Conservation (phyloP, 2,113 vertebrate species). For the Epinephelus cyanopodus region DNA sequence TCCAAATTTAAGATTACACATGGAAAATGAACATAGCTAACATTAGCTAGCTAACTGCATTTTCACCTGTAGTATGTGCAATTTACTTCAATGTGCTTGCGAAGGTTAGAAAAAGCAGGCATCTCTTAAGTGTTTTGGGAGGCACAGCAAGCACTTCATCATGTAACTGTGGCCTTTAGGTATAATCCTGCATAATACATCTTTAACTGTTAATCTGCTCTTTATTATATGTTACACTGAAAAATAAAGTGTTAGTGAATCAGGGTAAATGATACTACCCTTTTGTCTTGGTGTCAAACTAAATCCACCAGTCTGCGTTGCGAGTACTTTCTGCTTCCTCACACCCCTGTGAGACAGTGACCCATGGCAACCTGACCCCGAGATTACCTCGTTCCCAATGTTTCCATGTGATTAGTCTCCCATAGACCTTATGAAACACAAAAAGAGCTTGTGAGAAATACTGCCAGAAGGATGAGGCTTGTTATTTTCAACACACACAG, state of each 20-base stretch:
- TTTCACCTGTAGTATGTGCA: too few relatives aligned
- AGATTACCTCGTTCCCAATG: constrained; percentile 45
- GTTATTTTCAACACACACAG: constrained; percentile 77
- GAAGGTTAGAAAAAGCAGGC: too few relatives aligned
- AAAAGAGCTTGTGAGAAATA: constrained; percentile 29
- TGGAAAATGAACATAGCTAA: too few relatives aligned
- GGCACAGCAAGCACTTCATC: too few relatives aligned
- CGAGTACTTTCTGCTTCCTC: background rate
- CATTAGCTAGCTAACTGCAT: too few relatives aligned
- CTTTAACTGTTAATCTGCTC: background rate
- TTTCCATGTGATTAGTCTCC: constrained; percentile 53
- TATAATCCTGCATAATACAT: too few relatives aligned
- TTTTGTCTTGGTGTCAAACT: background rate
- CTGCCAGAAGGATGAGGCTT: constrained; percentile 59
- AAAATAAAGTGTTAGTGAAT: background rate
- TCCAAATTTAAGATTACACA: too few relatives aligned
- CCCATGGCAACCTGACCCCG: constrained; percentile 13
- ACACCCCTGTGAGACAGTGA: constrained; percentile 4
- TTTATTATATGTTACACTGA: background rate
- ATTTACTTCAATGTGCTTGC: too few relatives aligned
- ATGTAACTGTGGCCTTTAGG: too few relatives aligned
- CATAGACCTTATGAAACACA: constrained; percentile 46
- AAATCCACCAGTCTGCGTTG: constrained; percentile 3
- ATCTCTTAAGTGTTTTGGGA: too few relatives aligned
- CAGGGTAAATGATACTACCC: background rate